phyloP scores from a whole-genome alignment of 2,113 vertebrate species.

The Pelobates fuscus region DNA sequence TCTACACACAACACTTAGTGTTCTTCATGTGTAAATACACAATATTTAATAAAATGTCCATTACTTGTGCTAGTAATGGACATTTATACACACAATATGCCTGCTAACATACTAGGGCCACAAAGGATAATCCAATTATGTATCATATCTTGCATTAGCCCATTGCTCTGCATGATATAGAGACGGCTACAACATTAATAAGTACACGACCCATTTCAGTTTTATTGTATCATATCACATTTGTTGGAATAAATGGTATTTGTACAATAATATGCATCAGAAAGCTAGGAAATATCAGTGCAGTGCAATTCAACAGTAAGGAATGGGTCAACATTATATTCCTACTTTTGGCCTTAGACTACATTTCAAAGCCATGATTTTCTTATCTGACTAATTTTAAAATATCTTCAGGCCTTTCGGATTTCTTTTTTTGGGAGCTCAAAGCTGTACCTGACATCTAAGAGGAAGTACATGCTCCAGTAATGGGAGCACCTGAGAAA shows the following conservation, averaged over 20 bases:
- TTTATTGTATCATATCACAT: not conserved
- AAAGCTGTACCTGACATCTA: constrained; percentile 27
- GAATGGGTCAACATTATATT: constrained; percentile 15
- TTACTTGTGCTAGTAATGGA: too few relatives aligned
- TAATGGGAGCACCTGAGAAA: constrained; percentile 34
- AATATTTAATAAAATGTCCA: too few relatives aligned
- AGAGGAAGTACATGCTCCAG: constrained; percentile 16
- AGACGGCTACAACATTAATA: not conserved
- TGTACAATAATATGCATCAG: not conserved
- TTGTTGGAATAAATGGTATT: not conserved
- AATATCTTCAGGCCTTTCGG: constrained; percentile 37
- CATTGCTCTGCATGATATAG: too few relatives aligned
- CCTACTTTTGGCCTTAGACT: constrained; percentile 13
- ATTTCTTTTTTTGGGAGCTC: constrained; percentile 21
- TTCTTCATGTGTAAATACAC: too few relatives aligned
- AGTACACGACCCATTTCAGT: not conserved
- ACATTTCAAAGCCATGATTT: constrained; percentile 25
- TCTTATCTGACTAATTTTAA: constrained; percentile 41
- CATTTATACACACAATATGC: too few relatives aligned
- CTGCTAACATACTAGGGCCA: too few relatives aligned
- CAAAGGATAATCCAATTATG: too few relatives aligned
- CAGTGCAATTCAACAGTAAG: not conserved
- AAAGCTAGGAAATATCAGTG: not conserved
- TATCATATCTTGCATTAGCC: too few relatives aligned
- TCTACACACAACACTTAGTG: too few relatives aligned